Conservation (phyloP, 1,140 invertebrate species). For the Achatina immaculata region DNA sequence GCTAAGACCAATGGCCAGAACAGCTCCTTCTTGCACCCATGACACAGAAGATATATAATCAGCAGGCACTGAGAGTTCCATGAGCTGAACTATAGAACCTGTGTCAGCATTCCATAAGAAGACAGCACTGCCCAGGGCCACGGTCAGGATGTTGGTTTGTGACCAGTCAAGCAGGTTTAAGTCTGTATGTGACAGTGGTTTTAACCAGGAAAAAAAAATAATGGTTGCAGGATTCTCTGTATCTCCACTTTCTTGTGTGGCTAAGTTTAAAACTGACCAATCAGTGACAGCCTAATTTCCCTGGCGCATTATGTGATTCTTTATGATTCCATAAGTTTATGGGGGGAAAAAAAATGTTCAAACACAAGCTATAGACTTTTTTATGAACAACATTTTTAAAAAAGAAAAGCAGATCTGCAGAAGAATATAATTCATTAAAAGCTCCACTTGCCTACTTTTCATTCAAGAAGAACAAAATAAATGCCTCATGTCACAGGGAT, state of each 20-base stretch:
- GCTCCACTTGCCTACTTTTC: too few relatives aligned
- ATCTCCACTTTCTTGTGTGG: too few relatives aligned
- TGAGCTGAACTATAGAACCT: slow-evolving; percentile 85
- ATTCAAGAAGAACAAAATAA: too few relatives aligned
- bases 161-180: slow-evolving; percentile 97
- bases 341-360: too few relatives aligned
- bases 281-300: not conserved
- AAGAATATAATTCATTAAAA: too few relatives aligned
- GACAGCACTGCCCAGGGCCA: slow-evolving; percentile 86
- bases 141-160: slow-evolving; percentile 88
- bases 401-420: too few relatives aligned
- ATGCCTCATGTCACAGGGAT: too few relatives aligned
- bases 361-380: too few relatives aligned
- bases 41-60: slow-evolving; percentile 88
- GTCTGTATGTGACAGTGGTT: slow-evolving; percentile 75
- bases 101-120: slow-evolving; percentile 96
- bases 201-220: slow-evolving; percentile 6
- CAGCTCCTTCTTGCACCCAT: slow-evolving; percentile 91
- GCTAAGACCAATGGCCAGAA: slow-evolving; percentile 89
- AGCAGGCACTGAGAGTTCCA: slow-evolving; percentile 77
- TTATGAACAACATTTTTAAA: too few relatives aligned
- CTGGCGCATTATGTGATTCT: not conserved
- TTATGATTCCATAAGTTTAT: too few relatives aligned
- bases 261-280: not conserved
- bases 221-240: too few relatives aligned